These are phyloP conservation scores for Furnarius figulus DNA, from an alignment of 2,113 vertebrate species.

Conservation along the genomic window DNA sequence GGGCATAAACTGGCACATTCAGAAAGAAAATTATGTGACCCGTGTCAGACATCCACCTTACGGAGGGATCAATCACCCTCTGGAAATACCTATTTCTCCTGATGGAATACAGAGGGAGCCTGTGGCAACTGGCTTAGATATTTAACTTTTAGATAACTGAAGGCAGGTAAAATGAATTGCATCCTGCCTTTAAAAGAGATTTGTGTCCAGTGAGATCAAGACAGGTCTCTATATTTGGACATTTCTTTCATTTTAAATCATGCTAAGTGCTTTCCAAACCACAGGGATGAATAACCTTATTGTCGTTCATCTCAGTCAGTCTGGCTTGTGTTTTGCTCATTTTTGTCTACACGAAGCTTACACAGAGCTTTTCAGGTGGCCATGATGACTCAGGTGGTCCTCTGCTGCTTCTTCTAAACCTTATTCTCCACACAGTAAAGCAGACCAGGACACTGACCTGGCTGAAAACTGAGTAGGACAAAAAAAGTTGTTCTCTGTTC, in stretches of 20 bases:
- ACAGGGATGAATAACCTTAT: background rate
- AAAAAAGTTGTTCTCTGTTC: background rate
- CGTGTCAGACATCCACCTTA: background rate
- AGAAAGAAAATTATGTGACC: background rate
- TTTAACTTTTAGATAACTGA: conserved; percentile 25
- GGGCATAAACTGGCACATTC: background rate
- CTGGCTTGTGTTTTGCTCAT: background rate
- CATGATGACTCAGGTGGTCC: background rate
- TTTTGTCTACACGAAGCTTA: background rate
- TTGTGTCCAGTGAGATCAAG: conserved; percentile 40
- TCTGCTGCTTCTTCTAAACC: background rate
- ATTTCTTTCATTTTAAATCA: conserved; percentile 51
- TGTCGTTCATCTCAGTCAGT: background rate
- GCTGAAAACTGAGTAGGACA: background rate
- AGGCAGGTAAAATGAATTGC: conserved; percentile 36
- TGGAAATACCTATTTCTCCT: conserved; percentile 28
- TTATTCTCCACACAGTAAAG: background rate
- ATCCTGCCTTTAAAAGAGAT: conserved; percentile 39
- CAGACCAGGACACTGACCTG: background rate
- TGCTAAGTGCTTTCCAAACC: conserved; percentile 3
- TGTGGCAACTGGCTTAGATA: background rate
- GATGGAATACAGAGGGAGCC: background rate
- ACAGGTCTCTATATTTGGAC: conserved; percentile 20
- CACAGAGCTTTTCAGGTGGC: background rate
- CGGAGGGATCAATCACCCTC: conserved; percentile 20